Percentiles rank a stretch among this genome's conserved stretches.
Conservation (phyloP, 2,888 invertebrate genomes). For the Deroplatys truncata region DNA sequence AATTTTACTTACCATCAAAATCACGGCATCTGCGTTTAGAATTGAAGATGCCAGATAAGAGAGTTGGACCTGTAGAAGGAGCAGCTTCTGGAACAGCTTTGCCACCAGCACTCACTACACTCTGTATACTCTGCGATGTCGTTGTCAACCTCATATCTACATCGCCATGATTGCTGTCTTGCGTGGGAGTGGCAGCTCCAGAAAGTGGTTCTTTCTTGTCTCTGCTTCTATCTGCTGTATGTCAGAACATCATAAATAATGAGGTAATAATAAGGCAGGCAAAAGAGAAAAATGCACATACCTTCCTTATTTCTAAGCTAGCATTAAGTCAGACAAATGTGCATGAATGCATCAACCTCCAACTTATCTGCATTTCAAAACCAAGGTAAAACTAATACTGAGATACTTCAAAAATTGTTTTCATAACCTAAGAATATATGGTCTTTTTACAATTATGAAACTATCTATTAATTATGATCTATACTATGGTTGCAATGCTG, state of each 20-base stretch:
- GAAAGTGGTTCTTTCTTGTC: slow-evolving; percentile 45
- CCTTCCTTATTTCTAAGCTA: too few relatives aligned
- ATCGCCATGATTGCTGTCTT: slow-evolving; percentile 56
- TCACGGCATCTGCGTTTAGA: slow-evolving; percentile 74
- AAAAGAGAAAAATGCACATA: background rate
- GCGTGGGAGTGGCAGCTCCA: slow-evolving; percentile 53
- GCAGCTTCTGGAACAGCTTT: slow-evolving; percentile 5
- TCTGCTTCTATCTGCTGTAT: slow-evolving; percentile 45
- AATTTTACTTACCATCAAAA: slow-evolving; percentile 65
- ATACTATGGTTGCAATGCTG: too few relatives aligned
- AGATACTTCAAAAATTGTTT: too few relatives aligned
- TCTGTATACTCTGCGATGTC: slow-evolving; percentile 52
- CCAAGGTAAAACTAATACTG: too few relatives aligned
- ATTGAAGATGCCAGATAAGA: slow-evolving; percentile 17
- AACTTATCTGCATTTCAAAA: too few relatives aligned
- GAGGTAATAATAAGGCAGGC: background rate
- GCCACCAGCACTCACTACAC: slow-evolving; percentile 43
- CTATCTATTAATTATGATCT: too few relatives aligned
- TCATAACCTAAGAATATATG: too few relatives aligned
- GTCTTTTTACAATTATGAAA: too few relatives aligned
- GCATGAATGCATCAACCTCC: too few relatives aligned
- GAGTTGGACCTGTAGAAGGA: slow-evolving; percentile 14
- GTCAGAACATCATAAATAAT: slow-evolving; percentile 25
- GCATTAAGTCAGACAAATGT: too few relatives aligned
- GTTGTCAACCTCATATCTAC: slow-evolving; percentile 51